phyloP scores from a whole-genome alignment of 2,888 invertebrate species.

The Torymus aiolomorphi region DNA sequence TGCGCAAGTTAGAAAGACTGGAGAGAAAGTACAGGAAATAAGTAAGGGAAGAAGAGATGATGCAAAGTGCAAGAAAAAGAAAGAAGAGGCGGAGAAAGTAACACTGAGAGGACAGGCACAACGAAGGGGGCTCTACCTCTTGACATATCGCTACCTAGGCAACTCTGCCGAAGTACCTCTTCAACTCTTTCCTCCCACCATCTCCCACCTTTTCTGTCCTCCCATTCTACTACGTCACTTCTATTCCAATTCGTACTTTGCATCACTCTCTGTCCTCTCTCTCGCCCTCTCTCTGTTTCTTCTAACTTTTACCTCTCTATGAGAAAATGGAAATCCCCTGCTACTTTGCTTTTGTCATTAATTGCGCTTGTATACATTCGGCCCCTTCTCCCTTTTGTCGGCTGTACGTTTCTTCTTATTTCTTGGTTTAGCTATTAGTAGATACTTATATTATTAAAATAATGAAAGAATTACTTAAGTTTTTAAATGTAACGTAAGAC shows the following conservation, averaged over 20 bases:
- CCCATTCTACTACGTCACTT: constrained; percentile 16
- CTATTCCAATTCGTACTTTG: constrained; percentile 39
- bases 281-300: neutral
- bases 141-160: constrained; percentile 74
- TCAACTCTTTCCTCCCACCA: constrained; percentile 53
- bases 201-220: constrained; percentile 23
- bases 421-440: too few relatives aligned
- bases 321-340: too few relatives aligned
- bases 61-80: neutral
- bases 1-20: too few relatives aligned
- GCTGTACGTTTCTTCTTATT: too few relatives aligned
- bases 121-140: constrained; percentile 63
- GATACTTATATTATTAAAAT: too few relatives aligned
- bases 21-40: too few relatives aligned
- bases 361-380: too few relatives aligned
- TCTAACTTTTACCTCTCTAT: neutral
- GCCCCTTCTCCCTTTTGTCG: too few relatives aligned
- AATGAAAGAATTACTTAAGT: too few relatives aligned
- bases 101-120: constrained; percentile 59
- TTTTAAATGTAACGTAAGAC: too few relatives aligned
- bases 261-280: neutral
- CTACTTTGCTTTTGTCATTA: too few relatives aligned
- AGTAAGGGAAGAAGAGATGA: neutral
- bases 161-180: constrained; percentile 65
- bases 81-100: neutral